Evolutionary conservation across 37 sponge, comb jelly and placozoan species (phyloP).

Genomic region (Spongilla lacustris): DNA sequence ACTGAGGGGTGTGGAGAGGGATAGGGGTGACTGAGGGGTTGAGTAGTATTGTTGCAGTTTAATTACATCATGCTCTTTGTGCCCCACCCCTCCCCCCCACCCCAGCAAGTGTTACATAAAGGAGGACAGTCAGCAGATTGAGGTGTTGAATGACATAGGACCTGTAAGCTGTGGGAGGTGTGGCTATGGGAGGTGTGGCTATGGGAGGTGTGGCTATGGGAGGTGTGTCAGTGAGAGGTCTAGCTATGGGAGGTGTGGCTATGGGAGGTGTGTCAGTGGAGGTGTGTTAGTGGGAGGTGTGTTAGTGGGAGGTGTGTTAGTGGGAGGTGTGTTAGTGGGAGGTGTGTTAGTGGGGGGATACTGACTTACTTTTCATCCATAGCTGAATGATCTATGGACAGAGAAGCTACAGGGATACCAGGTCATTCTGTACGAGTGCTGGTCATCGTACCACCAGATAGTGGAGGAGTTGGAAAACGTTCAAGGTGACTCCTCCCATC

Average conservation of each 20-base stretch:
- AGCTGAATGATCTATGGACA: conserved; percentile 49
- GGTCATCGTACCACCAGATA: background rate
- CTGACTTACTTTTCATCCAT: background rate
- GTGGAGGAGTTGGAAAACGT: conserved; percentile 26
- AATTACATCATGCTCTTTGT: too few relatives aligned
- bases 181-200: too few relatives aligned
- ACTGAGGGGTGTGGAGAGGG: too few relatives aligned
- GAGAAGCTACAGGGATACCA: conserved; percentile 32
- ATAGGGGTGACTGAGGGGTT: background rate
- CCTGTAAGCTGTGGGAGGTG: conserved; percentile 59
- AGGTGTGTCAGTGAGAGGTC: background rate
- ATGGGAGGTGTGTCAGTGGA: too few relatives aligned
- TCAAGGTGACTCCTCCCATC: conserved; percentile 20
- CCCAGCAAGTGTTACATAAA: conserved; percentile 56
- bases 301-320: background rate
- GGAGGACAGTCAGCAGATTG: conserved; percentile 23
- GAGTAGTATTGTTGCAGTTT: too few relatives aligned
- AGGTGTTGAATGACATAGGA: conserved; percentile 42
- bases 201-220: too few relatives aligned
- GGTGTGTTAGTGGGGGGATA: background rate
- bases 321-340: background rate
- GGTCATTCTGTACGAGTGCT: conserved; percentile 27
- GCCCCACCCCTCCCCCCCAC: too few relatives aligned
- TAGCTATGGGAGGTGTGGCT: too few relatives aligned
- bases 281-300: background rate